Evolutionary conservation across 2,113 vertebrate genomes (phyloP).

Genomic region (Leiothrix lutea): DNA sequence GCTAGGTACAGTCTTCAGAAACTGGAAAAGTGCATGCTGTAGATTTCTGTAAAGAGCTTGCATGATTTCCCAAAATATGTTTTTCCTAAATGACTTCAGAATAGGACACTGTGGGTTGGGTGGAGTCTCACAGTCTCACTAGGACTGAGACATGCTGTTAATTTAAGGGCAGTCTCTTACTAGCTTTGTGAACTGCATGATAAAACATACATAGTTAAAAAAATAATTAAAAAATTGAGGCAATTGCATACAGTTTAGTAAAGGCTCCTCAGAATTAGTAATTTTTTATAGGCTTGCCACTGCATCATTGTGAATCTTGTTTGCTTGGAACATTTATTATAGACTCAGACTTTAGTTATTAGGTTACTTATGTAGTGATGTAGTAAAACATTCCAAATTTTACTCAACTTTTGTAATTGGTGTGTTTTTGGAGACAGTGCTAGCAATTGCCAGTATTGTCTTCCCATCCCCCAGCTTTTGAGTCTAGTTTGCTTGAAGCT

Average conservation of each 20-base stretch:
- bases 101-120: neutral
- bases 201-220: neutral
- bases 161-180: neutral
- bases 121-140: neutral
- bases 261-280: neutral
- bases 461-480: constrained; percentile 56
- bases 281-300: neutral
- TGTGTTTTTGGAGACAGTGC: constrained; percentile 13
- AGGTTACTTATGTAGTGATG: neutral
- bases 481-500: constrained; percentile 71
- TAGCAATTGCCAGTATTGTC: constrained; percentile 34
- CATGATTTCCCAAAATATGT: neutral
- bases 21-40: neutral
- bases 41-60: neutral
- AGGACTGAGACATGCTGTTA: neutral
- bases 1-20: neutral
- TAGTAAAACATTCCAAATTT: neutral
- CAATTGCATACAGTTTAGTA: neutral
- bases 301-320: neutral
- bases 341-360: neutral
- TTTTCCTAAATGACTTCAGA: neutral
- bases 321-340: neutral
- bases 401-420: neutral
- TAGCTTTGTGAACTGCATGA: neutral
- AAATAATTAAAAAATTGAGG: neutral